Evolutionary conservation across 2,113 vertebrate genomes (phyloP).

Genomic region (Todiramphus chloris): DNA sequence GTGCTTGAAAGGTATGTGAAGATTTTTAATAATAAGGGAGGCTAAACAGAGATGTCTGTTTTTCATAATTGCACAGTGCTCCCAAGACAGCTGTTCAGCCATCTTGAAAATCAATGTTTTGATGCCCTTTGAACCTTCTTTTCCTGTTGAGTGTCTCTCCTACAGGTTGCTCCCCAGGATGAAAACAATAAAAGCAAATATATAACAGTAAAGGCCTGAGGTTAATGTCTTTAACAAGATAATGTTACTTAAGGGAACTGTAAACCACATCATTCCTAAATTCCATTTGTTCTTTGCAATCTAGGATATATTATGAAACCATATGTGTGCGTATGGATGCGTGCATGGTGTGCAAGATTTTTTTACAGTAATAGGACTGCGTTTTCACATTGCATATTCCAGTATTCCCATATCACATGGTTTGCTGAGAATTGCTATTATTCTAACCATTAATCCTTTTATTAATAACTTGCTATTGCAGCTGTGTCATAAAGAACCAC

Average conservation of each 20-base stretch:
- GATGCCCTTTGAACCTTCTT: constrained; percentile 77
- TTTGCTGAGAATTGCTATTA: background rate
- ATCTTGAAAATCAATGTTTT: constrained; percentile 86
- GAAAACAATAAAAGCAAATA: constrained; percentile 80
- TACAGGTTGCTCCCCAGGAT: constrained; percentile 75
- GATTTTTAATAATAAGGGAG: constrained; percentile 60
- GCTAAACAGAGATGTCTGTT: constrained; percentile 71
- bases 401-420: background rate
- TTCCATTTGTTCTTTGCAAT: constrained; percentile 69
- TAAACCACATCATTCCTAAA: constrained; percentile 77
- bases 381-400: background rate
- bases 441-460: background rate
- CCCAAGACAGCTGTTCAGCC: constrained; percentile 76
- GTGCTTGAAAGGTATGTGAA: background rate
- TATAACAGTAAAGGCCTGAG: constrained; percentile 75
- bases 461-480: background rate
- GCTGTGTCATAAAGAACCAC: background rate
- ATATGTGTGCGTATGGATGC: constrained; percentile 43
- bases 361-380: background rate
- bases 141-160: constrained; percentile 74
- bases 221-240: constrained; percentile 84
- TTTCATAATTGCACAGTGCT: constrained; percentile 73
- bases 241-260: constrained; percentile 80
- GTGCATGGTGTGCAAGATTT: background rate
- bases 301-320: constrained; percentile 63